Percentiles rank a stretch among this genome's conserved stretches.
Conservation (phyloP, 2,888 invertebrate genomes). For the Drosophila mercatorum region DNA sequence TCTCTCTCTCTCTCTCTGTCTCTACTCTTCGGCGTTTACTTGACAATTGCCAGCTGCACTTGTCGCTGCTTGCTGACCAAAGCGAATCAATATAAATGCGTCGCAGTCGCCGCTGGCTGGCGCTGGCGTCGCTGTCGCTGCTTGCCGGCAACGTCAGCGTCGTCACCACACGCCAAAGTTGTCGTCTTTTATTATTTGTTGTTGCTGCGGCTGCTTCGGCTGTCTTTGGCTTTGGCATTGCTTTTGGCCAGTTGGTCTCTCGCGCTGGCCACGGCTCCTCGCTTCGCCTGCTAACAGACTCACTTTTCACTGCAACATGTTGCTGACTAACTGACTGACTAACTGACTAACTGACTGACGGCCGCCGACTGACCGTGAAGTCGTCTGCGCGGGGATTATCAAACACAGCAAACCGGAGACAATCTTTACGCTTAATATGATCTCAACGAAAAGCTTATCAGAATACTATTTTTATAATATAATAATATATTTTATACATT, state of each 20-base stretch:
- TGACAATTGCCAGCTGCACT: conserved; percentile 59
- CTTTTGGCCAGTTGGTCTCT: conserved; percentile 17
- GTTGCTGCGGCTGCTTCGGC: conserved; percentile 28
- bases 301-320: conserved; percentile 70
- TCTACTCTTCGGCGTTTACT: conserved; percentile 31
- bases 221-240: conserved; percentile 30
- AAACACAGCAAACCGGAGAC: conserved; percentile 46
- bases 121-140: conserved; percentile 23
- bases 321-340: conserved; percentile 58
- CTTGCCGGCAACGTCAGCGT: conserved; percentile 43
- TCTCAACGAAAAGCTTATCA: conserved; percentile 8
- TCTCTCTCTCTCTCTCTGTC: background rate
- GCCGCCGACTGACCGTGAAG: conserved; percentile 37
- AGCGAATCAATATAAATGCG: conserved; percentile 76
- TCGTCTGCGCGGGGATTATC: conserved; percentile 50
- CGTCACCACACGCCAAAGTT: conserved; percentile 53
- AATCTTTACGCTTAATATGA: conserved; percentile 32
- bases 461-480: background rate
- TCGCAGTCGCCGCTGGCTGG: conserved; percentile 20
- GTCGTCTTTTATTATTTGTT: conserved; percentile 74
- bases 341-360: conserved; percentile 35
- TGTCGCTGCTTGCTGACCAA: conserved; percentile 59
- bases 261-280: conserved; percentile 21
- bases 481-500: background rate
- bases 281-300: conserved; percentile 52